Percentiles rank a stretch among this genome's conserved stretches.
Conservation (phyloP, 1,140 invertebrate genomes). For the Eriocheir sinensis region DNA sequence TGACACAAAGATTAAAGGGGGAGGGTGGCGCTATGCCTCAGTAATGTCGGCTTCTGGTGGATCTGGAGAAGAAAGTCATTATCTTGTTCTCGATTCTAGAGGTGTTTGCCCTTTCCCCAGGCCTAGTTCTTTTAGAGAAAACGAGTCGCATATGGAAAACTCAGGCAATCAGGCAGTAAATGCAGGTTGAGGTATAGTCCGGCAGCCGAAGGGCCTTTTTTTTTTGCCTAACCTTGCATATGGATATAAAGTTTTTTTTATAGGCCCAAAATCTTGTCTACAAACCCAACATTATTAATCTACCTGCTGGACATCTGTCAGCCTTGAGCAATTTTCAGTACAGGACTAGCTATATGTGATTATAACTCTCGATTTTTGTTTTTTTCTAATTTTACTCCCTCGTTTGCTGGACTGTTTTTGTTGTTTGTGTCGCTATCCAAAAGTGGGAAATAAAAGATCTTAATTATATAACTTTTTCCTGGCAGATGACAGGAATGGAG, state of each 20-base stretch:
- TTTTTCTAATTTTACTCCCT: background rate
- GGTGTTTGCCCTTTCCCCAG: too few relatives aligned
- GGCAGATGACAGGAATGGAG: background rate
- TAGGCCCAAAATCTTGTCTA: constrained; percentile 44
- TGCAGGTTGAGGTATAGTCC: too few relatives aligned
- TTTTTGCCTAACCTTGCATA: constrained; percentile 39
- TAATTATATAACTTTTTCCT: background rate
- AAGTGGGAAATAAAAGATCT: background rate
- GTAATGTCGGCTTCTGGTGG: too few relatives aligned
- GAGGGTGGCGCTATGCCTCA: too few relatives aligned
- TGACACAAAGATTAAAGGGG: too few relatives aligned
- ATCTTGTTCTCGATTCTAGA: too few relatives aligned
- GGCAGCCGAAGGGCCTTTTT: constrained; percentile 37
- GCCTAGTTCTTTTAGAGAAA: too few relatives aligned
- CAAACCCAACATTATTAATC: background rate
- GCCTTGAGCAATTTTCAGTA: constrained; percentile 33
- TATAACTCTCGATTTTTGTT: background rate
- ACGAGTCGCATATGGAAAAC: too few relatives aligned
- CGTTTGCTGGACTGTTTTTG: background rate
- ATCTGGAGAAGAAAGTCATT: too few relatives aligned
- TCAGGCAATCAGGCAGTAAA: too few relatives aligned
- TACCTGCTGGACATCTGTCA: constrained; percentile 34
- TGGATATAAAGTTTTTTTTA: constrained; percentile 53
- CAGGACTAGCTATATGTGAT: background rate
- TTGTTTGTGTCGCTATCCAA: background rate